phyloP scores from a whole-genome alignment of 2,888 invertebrate species.

The Rhamnusium bicolor region DNA sequence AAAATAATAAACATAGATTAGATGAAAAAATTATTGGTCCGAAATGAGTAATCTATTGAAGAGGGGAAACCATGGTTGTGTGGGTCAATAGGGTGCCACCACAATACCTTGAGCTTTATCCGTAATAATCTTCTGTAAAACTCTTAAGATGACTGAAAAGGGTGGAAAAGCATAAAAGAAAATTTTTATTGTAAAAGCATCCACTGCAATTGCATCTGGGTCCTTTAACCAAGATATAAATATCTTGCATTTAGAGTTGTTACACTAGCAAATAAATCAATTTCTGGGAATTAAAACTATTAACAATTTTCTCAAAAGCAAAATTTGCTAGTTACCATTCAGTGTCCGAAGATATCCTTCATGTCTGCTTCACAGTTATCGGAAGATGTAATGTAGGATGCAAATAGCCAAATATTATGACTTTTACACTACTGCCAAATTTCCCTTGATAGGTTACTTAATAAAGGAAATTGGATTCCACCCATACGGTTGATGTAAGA shows the following conservation, averaged over 20 bases:
- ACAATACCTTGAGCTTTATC: neutral
- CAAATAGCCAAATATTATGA: constrained; percentile 40
- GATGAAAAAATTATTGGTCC: neutral
- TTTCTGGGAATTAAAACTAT: constrained; percentile 28
- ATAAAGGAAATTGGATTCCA: constrained; percentile 27
- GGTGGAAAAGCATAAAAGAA: constrained; percentile 49
- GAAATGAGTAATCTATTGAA: neutral
- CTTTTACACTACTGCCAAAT: constrained; percentile 47
- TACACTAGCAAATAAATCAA: constrained; percentile 45
- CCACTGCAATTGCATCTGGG: constrained; percentile 37
- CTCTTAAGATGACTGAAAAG: constrained; percentile 30
- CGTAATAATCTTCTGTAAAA: neutral
- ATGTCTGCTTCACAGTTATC: constrained; percentile 38
- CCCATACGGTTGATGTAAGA: constrained; percentile 47
- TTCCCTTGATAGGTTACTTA: constrained; percentile 28
- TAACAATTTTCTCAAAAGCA: constrained; percentile 26
- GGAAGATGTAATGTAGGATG: constrained; percentile 37
- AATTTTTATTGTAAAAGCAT: constrained; percentile 42
- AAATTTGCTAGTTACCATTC: constrained; percentile 37
- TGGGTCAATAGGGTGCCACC: neutral
- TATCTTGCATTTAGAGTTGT: constrained; percentile 39
- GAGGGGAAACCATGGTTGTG: neutral
- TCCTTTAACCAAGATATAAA: constrained; percentile 44
- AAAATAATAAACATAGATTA: neutral
- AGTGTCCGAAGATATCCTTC: constrained; percentile 33